phyloP scores from a whole-genome alignment of 2,888 invertebrate genomes.

The Octonoba sinensis region DNA sequence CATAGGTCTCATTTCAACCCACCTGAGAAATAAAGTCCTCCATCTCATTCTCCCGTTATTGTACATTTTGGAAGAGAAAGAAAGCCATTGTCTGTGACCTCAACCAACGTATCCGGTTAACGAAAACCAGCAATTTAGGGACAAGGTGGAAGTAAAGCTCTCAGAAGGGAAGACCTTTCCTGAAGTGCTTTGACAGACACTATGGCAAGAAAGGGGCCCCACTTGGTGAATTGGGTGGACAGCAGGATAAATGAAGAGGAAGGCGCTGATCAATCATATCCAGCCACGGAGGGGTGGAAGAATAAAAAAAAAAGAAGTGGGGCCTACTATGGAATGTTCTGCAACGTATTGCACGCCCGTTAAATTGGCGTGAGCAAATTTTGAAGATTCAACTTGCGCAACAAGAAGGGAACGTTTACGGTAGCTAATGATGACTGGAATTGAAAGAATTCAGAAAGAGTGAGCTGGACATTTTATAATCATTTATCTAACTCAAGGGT shows the following conservation, averaged over 20 bases:
- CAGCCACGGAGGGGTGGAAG: not conserved
- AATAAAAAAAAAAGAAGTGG: too few relatives aligned
- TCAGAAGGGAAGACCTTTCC: conserved; percentile 3
- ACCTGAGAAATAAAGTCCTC: too few relatives aligned
- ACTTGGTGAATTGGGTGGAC: conserved; percentile 43
- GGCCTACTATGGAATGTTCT: conserved; percentile 25
- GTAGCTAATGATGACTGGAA: not conserved
- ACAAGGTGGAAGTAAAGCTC: conserved; percentile 15
- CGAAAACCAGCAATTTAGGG: conserved; percentile 43
- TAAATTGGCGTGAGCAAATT: conserved; percentile 1
- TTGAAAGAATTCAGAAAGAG: not conserved
- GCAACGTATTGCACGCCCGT: conserved; percentile 17
- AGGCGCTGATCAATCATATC: conserved; percentile 55
- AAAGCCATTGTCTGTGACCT: conserved; percentile 14
- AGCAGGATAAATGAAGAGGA: conserved; percentile 60
- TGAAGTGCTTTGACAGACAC: conserved; percentile 22
- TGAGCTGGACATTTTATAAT: too few relatives aligned
- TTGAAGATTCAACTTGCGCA: conserved; percentile 17
- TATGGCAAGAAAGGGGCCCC: conserved; percentile 7
- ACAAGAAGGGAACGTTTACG: conserved; percentile 11
- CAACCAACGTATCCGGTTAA: conserved; percentile 31
- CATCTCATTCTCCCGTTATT: too few relatives aligned
- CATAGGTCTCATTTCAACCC: too few relatives aligned
- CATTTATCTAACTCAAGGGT: too few relatives aligned
- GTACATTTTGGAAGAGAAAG: too few relatives aligned